Percentiles rank a stretch among this genome's conserved stretches.
These are phyloP conservation scores for Diorhabda carinulata DNA, from an alignment of 1,140 invertebrate genomes.

Conservation along the genomic window DNA sequence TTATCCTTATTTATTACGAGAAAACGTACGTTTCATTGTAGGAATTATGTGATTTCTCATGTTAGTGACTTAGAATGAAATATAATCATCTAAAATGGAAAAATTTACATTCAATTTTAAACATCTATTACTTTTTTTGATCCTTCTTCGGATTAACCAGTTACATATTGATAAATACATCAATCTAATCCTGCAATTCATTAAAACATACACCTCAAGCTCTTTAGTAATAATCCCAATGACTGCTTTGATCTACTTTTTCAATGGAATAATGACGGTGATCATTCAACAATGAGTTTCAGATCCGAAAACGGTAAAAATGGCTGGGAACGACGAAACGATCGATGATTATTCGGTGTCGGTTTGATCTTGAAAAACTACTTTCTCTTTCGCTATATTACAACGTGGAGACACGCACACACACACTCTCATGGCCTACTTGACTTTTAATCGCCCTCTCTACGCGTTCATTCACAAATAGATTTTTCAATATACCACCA, in stretches of 20 bases:
- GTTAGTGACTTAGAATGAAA: too few species aligned
- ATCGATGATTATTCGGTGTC: constrained; percentile 18
- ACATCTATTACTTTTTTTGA: too few species aligned
- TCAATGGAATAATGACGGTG: constrained; percentile 6
- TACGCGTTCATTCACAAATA: constrained; percentile 18
- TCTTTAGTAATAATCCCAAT: constrained; percentile 5
- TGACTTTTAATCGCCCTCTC: constrained; percentile 10
- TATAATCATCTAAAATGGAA: too few species aligned
- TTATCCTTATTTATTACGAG: too few species aligned
- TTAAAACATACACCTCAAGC: background rate
- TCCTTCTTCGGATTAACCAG: too few species aligned
- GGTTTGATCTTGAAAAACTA: constrained; percentile 19
- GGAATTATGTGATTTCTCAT: too few species aligned
- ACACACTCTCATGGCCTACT: constrained; percentile 9
- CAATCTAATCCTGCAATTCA: background rate
- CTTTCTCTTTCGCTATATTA: constrained; percentile 21
- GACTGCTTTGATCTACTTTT: constrained; percentile 17
- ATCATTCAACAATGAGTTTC: constrained; percentile 8
- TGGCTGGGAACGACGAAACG: constrained; percentile 11
- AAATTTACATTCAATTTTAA: too few species aligned
- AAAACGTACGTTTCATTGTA: too few species aligned
- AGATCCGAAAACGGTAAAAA: constrained; percentile 15
- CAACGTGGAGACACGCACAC: constrained; percentile 8
- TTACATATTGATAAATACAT: too few species aligned
- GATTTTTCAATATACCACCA: too few species aligned